Evolutionary conservation across 1,140 invertebrate genomes (phyloP), one percentile per base, ranked within the genome.

Genomic region (Cydia strobilella): DNA sequence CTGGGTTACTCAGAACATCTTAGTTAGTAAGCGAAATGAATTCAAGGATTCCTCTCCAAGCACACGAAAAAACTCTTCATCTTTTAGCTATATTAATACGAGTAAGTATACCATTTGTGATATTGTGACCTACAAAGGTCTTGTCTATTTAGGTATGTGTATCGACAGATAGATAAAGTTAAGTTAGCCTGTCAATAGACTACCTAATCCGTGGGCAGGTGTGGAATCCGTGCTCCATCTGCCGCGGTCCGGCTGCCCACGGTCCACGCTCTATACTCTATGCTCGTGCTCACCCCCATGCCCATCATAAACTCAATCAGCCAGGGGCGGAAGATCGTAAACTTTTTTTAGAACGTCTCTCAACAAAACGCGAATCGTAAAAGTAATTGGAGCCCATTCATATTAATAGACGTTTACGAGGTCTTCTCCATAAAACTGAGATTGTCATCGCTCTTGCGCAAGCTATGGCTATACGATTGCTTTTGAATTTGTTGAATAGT

Each of bases 401-500:
- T 93, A 92, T 93, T 93, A 93, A 93, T 92, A 90, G 91, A 93
- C 90, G 85, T 92, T 93, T 93, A 93, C 86, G 89, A 90, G 82
- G 80, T 83, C 86, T 88, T 80, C 75, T 79, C 89, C 85, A 91
- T 93, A 93, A 93, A 93, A 92, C 86, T 82, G 90, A 91, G 89
- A 92, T 93, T 93, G 89, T 91, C 88, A 86, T 90, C 90, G 84
- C 83, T 77, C 77, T 91, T 90, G 84, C 82, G 83, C 81, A 89
- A 88, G 79, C 74, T 81, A 77, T 80, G 78, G 78, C 81, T 85
- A 81, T 86, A 84, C 79, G 81, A 90, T 90, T 87, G 86, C 75
- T 85, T 87, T 89, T 85, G 82, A 83, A 81, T 83, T 82, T 73
- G 76, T 74, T 83, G 79, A 82, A 86, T 82, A 82, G 79, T 84